Conservation (phyloP, 2,797 vertebrate genomes). For the Schizopygopsis malacanthus region DNA sequence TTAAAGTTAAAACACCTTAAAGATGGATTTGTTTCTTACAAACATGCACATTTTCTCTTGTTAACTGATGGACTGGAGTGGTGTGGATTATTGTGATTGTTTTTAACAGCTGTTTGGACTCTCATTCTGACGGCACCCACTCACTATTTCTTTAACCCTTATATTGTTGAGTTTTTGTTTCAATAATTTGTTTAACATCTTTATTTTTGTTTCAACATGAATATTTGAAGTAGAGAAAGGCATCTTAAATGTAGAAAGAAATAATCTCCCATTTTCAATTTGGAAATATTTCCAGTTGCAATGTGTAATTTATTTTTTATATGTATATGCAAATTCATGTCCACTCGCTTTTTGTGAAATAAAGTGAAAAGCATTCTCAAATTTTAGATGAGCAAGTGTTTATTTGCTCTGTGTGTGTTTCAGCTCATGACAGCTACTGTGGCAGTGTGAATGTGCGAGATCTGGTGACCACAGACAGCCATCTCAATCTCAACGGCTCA, state of each 20-base stretch:
- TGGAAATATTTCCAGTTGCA: neutral
- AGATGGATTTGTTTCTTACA: neutral
- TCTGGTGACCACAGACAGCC: constrained; percentile 82
- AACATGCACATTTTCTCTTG: neutral
- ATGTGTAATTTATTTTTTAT: neutral
- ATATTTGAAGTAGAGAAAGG: neutral
- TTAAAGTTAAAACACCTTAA: neutral
- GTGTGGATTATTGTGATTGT: neutral
- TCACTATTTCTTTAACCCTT: neutral
- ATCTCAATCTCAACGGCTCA: constrained; percentile 81
- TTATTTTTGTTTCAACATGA: neutral
- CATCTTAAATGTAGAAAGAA: neutral
- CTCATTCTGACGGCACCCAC: neutral
- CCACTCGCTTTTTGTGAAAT: neutral
- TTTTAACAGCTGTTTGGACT: neutral
- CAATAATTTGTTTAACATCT: neutral
- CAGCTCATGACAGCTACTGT: constrained; percentile 88
- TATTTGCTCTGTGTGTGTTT: constrained; percentile 65
- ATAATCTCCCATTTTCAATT: neutral
- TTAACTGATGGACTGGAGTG: neutral
- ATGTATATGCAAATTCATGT: neutral
- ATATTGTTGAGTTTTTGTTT: neutral
- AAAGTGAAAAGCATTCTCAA: neutral
- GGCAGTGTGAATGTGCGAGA: constrained; percentile 86
- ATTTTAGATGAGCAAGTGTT: neutral